Evolutionary conservation across 1,140 invertebrate species (phyloP).

Genomic region (Marisa cornuarietis): DNA sequence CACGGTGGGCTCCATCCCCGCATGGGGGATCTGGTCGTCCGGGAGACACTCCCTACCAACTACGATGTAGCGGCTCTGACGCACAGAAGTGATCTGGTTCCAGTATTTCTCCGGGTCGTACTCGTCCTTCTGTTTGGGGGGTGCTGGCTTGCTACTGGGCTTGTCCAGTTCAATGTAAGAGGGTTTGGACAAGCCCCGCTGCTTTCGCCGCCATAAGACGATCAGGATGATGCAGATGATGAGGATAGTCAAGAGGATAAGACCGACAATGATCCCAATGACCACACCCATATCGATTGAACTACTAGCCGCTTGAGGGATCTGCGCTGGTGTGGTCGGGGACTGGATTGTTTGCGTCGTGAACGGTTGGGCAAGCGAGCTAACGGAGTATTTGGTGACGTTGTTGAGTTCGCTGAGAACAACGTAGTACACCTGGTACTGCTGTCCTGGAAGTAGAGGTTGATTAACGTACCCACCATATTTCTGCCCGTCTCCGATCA

Average conservation of each 20-base stretch:
- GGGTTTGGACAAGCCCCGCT: not conserved
- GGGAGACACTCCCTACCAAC: slow-evolving; percentile 47
- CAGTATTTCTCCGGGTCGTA: slow-evolving; percentile 51
- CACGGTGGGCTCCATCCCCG: slow-evolving; percentile 1
- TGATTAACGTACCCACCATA: slow-evolving; percentile 48
- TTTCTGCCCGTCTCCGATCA: slow-evolving; percentile 43
- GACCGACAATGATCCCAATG: slow-evolving; percentile 37
- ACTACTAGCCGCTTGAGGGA: not conserved
- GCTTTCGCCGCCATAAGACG: slow-evolving; percentile 32
- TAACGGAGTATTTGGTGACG: slow-evolving; percentile 45
- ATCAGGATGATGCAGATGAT: slow-evolving; percentile 42
- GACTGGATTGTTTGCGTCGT: slow-evolving; percentile 24
- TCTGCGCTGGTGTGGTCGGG: slow-evolving; percentile 14
- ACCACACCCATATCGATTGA: slow-evolving; percentile 36
- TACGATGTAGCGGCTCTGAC: slow-evolving; percentile 51
- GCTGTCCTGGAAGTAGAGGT: slow-evolving; percentile 33
- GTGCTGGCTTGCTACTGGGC: slow-evolving; percentile 21
- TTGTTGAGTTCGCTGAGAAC: slow-evolving; percentile 48
- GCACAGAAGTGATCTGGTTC: slow-evolving; percentile 52
- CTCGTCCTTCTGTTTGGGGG: slow-evolving; percentile 7
- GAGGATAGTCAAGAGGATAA: slow-evolving; percentile 43
- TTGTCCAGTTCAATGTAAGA: slow-evolving; percentile 33
- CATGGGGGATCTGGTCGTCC: slow-evolving; percentile 21
- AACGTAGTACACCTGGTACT: slow-evolving; percentile 53
- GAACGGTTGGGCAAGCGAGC: slow-evolving; percentile 32